Conservation (phyloP, 64 coral and sea anemone species). For the Montipora capricornis region DNA sequence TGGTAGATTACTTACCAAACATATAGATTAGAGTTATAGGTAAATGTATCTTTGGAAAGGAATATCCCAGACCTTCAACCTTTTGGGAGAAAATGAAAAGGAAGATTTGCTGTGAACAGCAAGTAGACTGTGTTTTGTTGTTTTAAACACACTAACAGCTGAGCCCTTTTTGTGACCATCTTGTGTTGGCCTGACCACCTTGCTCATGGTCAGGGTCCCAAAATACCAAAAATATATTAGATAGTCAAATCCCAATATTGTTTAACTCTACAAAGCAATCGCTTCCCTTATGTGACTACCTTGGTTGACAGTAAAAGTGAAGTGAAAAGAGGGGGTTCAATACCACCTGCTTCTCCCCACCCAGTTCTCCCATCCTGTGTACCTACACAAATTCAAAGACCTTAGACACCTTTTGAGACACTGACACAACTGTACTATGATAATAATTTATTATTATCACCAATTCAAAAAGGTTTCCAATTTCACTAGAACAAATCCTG, state of each 20-base stretch:
- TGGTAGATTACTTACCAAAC: slow-evolving; percentile 62
- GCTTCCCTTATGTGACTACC: background rate
- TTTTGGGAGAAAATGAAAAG: background rate
- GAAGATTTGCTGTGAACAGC: background rate
- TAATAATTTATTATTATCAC: background rate
- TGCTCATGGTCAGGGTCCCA: background rate
- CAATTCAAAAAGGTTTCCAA: too few species aligned
- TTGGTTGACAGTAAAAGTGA: too few species aligned
- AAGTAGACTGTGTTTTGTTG: too few species aligned
- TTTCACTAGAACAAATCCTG: too few species aligned
- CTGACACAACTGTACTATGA: too few species aligned
- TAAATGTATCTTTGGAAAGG: slow-evolving; percentile 61
- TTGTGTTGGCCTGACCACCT: background rate
- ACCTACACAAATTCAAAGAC: too few species aligned
- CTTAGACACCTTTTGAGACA: too few species aligned
- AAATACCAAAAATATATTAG: background rate
- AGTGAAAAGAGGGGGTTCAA: too few species aligned
- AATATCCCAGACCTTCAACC: slow-evolving; percentile 91
- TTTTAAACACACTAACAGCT: too few species aligned
- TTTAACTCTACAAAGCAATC: background rate
- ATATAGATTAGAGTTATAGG: slow-evolving; percentile 75
- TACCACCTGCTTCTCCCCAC: too few species aligned
- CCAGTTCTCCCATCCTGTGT: too few species aligned
- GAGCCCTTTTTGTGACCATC: too few species aligned
- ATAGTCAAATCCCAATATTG: background rate